phyloP scores from a whole-genome alignment of 1,140 invertebrate genomes.

The Lerema accius region DNA sequence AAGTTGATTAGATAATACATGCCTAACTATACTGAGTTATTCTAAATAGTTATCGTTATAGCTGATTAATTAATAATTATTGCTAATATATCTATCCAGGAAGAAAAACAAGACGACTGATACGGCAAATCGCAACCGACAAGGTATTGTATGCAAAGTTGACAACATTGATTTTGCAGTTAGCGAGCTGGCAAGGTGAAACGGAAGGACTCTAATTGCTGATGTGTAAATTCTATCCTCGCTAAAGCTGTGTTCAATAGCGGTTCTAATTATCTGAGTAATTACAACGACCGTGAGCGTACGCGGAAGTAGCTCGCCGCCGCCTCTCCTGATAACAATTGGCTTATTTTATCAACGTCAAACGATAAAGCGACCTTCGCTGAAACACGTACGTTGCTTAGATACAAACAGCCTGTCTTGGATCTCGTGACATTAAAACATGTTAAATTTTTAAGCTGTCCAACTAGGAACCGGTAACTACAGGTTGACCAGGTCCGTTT shows the following conservation, averaged over 20 bases:
- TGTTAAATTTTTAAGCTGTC: conserved; percentile 10
- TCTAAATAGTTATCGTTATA: background rate
- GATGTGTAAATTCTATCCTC: conserved; percentile 33
- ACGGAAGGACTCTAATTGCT: conserved; percentile 31
- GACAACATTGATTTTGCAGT: conserved; percentile 27
- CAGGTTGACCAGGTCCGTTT: background rate
- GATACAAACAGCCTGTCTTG: conserved; percentile 16
- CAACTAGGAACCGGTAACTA: background rate
- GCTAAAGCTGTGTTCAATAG: conserved; percentile 36
- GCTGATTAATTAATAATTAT: background rate
- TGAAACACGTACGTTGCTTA: conserved; percentile 45
- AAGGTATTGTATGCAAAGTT: conserved; percentile 25
- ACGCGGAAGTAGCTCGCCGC: conserved; percentile 69
- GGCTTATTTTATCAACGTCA: conserved; percentile 73
- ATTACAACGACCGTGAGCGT: conserved; percentile 55
- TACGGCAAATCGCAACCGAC: conserved; percentile 13
- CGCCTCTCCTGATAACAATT: conserved; percentile 75
- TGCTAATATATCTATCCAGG: background rate
- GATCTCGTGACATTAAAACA: conserved; percentile 28
- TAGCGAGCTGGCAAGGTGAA: conserved; percentile 33
- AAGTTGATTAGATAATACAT: background rate
- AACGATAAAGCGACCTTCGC: conserved; percentile 69
- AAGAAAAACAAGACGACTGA: conserved; percentile 4
- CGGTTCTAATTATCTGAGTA: conserved; percentile 44
- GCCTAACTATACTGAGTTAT: no score